phyloP scores from a whole-genome alignment of 2,888 invertebrate genomes.

The Dione vanillae region DNA sequence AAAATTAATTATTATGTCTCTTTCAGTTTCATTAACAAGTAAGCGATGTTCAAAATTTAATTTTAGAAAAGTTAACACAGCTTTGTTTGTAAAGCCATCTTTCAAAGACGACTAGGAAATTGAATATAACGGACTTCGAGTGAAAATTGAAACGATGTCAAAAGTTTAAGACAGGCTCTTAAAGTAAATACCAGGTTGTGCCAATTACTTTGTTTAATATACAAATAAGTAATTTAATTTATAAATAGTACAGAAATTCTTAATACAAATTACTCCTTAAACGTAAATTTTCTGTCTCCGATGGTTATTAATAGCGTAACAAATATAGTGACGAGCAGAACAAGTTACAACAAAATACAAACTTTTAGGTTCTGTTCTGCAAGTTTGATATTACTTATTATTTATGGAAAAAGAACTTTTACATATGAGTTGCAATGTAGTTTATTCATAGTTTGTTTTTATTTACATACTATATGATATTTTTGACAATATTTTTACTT shows the following conservation, averaged over 20 bases:
- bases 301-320: background rate
- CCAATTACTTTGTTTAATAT: conserved; percentile 9
- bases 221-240: conserved; percentile 13
- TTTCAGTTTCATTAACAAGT: conserved; percentile 16
- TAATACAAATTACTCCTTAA: background rate
- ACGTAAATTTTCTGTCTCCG: too few species aligned
- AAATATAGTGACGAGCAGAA: background rate
- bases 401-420: too few species aligned
- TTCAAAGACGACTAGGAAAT: conserved; percentile 37
- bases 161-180: conserved; percentile 28
- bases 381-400: too few species aligned
- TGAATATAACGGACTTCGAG: conserved; percentile 37
- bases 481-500: too few species aligned
- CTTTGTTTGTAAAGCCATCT: conserved; percentile 33
- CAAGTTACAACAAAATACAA: background rate
- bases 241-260: background rate
- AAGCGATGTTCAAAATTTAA: conserved; percentile 30
- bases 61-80: conserved; percentile 32
- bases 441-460: too few species aligned
- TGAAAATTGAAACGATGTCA: conserved; percentile 33
- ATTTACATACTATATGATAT: too few species aligned
- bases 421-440: too few species aligned
- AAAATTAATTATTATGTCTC: background rate
- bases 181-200: conserved; percentile 20
- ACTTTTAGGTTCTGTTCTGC: background rate